These are phyloP conservation scores for Macaca nemestrina DNA, from an alignment of 2,113 vertebrate species.

Conservation along the genomic window DNA sequence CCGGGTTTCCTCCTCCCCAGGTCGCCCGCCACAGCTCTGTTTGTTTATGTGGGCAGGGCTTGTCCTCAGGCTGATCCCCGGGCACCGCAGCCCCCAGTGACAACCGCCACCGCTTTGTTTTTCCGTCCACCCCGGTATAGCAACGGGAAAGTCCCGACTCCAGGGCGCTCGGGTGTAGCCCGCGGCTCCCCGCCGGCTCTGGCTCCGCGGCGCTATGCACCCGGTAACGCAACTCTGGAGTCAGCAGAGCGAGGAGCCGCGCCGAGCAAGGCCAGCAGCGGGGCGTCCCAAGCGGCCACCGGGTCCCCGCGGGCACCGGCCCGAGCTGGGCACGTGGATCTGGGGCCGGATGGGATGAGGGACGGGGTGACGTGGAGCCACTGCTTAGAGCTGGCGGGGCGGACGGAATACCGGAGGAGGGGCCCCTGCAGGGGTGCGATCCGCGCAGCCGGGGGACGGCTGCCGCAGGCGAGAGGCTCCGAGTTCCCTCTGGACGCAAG, in stretches of 20 bases:
- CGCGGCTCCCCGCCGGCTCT: neutral
- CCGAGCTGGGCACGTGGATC: neutral
- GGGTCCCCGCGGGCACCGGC: neutral
- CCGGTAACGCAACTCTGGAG: neutral
- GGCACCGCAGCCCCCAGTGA: neutral
- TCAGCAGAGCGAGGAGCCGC: neutral
- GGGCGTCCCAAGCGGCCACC: neutral
- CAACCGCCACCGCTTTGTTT: neutral
- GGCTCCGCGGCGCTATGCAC: neutral
- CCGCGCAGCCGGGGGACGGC: neutral
- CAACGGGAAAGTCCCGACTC: neutral
- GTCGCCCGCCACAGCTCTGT: neutral
- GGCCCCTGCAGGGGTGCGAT: neutral
- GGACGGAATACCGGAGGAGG: too few species aligned
- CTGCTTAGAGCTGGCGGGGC: too few species aligned
- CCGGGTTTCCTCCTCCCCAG: neutral
- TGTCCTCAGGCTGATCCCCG: neutral
- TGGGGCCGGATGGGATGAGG: neutral
- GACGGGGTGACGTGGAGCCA: too few species aligned
- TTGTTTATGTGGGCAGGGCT: slow-evolving; percentile 31
- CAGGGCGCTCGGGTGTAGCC: fast-evolving
- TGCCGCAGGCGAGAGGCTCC: neutral
- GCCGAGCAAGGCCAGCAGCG: neutral
- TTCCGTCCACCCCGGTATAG: fast-evolving
- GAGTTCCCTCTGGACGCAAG: neutral